Base-by-base conservation (phyloP, 2,888 invertebrate species). In the Cheilosia vernalis region DNA sequence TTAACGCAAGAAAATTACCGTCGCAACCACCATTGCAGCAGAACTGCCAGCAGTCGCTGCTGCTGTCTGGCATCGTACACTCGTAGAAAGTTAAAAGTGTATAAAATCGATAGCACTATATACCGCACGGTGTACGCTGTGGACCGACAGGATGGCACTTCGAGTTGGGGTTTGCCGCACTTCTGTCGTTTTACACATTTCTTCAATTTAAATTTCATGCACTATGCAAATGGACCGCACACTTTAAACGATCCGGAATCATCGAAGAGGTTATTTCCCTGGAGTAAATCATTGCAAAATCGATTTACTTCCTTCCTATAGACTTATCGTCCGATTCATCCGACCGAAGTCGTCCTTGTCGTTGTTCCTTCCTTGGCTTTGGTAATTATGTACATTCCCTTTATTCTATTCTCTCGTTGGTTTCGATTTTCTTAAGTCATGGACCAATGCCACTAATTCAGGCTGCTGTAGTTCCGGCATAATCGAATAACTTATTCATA, bases 201-300 rank as follows among this genome's bases (percentile, higher is more conserved):
- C 84, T 84, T 84, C 79, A 53, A 84, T 84, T 84, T 70, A 84
- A 79, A 84, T 79, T 84, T 69, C 69, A 84, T 84, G 74, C 84
- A 79, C 74, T 80, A 84, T 84, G 79, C 84, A 84, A 84, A 84
- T 80, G 79, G 64, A 84, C 84, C 79, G 58, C 74, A 79, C 64
- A 73, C 63, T 84, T 79, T 84, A 79, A 79, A 74, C 84, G 84
- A 84, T 84, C 79, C 74, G 64, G 58, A 74, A 79, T 84, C 84
- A 79, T 84, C 84, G 79, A 74, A 58, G 73, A 84, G 73, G 79
- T 74, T 84, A 84, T 84, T 84, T 84, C 79, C 74, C 84, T 70
- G 17, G 69, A 80, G 84, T 84, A 84, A 84, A 84, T 84, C 84
- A 84, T 79, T 79, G 79, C 80, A 51, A 69, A 84, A 84, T 84